Evolutionary conservation across 1,140 invertebrate species (phyloP).

Genomic region (Zaprionus vittiger): DNA sequence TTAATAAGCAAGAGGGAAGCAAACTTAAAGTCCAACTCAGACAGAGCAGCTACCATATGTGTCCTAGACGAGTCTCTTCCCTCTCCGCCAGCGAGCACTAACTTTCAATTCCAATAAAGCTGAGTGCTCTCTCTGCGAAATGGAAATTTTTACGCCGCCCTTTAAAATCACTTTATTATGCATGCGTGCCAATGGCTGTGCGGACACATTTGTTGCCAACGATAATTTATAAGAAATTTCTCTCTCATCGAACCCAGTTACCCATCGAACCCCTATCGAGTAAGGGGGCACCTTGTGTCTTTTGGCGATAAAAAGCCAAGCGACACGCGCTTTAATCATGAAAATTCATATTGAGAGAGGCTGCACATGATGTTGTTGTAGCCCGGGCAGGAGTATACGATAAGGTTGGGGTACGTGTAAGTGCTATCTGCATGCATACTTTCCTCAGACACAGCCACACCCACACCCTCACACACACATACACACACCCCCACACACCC

Average conservation of each 20-base stretch:
- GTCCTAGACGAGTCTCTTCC: constrained; percentile 16
- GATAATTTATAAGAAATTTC: constrained; percentile 80
- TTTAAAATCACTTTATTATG: constrained; percentile 84
- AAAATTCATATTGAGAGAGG: constrained; percentile 72
- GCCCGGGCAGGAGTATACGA: constrained; percentile 3
- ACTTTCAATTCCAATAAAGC: constrained; percentile 80
- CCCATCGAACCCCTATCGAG: neutral
- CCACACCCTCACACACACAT: neutral
- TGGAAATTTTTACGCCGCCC: constrained; percentile 78
- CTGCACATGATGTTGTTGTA: constrained; percentile 28
- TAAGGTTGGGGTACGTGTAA: constrained; percentile 21
- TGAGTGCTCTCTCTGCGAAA: constrained; percentile 70
- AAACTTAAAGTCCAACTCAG: neutral
- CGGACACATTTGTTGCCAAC: constrained; percentile 73
- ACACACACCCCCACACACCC: neutral
- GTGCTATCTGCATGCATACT: neutral
- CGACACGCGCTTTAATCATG: constrained; percentile 79
- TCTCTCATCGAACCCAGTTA: constrained; percentile 61
- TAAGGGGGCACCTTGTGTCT: constrained; percentile 51
- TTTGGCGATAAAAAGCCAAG: constrained; percentile 63
- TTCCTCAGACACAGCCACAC: neutral
- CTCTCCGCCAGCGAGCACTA: constrained; percentile 6
- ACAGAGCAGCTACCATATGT: constrained; percentile 29
- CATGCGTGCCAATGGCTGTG: constrained; percentile 65
- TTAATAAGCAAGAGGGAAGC: constrained; percentile 64